Evolutionary conservation across 2,797 vertebrate species (phyloP).

Genomic region (Poeciliopsis infans): DNA sequence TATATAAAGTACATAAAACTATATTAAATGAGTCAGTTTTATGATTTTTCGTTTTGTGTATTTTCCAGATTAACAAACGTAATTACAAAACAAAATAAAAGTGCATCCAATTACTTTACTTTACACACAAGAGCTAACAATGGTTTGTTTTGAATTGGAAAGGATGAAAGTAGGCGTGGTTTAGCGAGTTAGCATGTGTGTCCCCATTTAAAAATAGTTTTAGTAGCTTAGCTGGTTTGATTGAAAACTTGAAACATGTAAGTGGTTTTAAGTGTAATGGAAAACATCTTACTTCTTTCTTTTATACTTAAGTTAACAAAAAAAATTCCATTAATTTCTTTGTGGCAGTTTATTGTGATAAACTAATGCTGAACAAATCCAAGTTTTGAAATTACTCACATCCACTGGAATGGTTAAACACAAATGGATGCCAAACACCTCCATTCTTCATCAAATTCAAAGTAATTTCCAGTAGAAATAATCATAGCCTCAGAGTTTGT

Average conservation of each 20-base stretch:
- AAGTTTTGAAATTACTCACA: not conserved
- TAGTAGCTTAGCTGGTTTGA: not conserved
- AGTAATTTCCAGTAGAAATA: constrained; percentile 27
- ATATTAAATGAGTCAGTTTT: not conserved
- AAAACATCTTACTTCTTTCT: not conserved
- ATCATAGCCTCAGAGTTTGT: constrained; percentile 52
- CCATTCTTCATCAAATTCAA: not conserved
- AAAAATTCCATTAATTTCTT: not conserved
- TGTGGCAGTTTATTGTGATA: not conserved
- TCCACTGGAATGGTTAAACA: not conserved
- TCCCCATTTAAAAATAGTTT: not conserved
- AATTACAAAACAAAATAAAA: not conserved
- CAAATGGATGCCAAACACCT: not conserved
- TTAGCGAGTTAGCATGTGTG: not conserved
- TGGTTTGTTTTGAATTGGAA: not conserved
- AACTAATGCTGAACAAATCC: not conserved
- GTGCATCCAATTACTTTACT: not conserved
- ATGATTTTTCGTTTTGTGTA: not conserved
- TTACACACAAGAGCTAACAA: not conserved
- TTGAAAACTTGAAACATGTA: not conserved
- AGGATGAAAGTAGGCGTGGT: not conserved
- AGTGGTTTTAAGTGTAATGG: not conserved
- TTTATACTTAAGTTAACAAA: not conserved
- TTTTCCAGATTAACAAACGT: not conserved
- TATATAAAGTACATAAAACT: not conserved